Evolutionary conservation across 1,140 invertebrate genomes (phyloP).

Genomic region (Melanaphis sacchari): DNA sequence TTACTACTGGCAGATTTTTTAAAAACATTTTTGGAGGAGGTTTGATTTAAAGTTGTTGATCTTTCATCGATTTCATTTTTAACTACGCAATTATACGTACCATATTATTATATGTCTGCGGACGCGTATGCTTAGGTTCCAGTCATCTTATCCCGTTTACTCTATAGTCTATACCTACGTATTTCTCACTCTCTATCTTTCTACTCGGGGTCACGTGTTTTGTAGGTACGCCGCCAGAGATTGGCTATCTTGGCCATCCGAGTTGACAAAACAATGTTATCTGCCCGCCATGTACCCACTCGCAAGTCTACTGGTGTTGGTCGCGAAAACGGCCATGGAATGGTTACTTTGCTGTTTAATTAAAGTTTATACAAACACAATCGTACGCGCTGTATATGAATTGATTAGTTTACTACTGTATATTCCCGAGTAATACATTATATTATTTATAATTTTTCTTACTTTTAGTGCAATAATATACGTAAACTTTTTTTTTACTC

Average conservation of each 20-base stretch:
- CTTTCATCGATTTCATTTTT: background rate
- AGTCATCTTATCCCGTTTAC: background rate
- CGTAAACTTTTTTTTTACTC: background rate
- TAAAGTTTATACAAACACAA: background rate
- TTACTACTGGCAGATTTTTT: background rate
- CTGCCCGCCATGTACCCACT: background rate
- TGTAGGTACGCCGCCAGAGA: background rate
- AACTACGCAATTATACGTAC: background rate
- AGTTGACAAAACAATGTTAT: slow-evolving; percentile 56
- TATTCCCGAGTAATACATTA: background rate
- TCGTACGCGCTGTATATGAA: background rate
- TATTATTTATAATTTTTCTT: background rate
- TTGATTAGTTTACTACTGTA: background rate
- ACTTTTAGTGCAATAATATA: no score
- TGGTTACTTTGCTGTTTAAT: background rate
- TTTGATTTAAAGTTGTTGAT: background rate
- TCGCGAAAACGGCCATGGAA: background rate
- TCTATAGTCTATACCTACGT: no score
- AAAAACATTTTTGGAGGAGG: background rate
- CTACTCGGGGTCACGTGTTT: background rate
- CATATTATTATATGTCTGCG: background rate
- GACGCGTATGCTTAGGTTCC: background rate
- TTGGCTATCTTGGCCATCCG: slow-evolving; percentile 6
- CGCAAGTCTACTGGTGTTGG: background rate
- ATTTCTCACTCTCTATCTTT: background rate